phyloP scores from a whole-genome alignment of 2,797 vertebrate species.

The Ambastaia sidthimunki region DNA sequence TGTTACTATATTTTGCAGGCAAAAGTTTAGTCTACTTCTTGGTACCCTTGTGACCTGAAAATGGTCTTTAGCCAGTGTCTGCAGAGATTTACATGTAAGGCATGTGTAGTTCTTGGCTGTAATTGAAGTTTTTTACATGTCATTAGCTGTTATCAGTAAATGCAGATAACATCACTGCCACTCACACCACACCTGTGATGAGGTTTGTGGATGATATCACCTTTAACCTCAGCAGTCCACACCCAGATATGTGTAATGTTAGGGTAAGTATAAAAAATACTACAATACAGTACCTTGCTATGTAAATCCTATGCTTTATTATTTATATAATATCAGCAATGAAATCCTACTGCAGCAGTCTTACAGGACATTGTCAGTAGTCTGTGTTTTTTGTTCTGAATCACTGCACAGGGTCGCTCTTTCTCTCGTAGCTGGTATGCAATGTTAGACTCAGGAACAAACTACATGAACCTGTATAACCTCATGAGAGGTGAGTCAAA shows the following conservation, averaged over 20 bases:
- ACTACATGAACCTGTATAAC: conserved; percentile 58
- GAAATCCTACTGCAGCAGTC: neutral
- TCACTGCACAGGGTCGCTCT: conserved; percentile 52
- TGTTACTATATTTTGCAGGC: neutral
- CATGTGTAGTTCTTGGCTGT: neutral
- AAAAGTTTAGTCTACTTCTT: neutral
- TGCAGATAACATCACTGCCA: conserved; percentile 51
- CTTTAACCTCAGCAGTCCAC: conserved; percentile 55
- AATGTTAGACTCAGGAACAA: conserved; percentile 57
- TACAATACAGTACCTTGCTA: neutral
- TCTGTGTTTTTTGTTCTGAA: neutral
- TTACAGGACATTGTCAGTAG: neutral
- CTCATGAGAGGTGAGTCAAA: conserved; percentile 58
- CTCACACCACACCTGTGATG: conserved; percentile 53
- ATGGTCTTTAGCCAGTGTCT: neutral
- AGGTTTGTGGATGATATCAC: conserved; percentile 58
- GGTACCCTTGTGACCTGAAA: neutral
- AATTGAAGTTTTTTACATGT: conserved; percentile 23
- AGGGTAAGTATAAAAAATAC: conserved; percentile 34
- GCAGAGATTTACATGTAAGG: neutral
- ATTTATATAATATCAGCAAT: neutral
- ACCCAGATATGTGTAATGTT: conserved; percentile 52
- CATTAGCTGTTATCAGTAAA: conserved; percentile 49
- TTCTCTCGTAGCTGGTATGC: conserved; percentile 58
- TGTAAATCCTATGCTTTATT: too few relatives aligned